Conservation (phyloP, 1,140 invertebrate genomes). For the Prorops nasuta region DNA sequence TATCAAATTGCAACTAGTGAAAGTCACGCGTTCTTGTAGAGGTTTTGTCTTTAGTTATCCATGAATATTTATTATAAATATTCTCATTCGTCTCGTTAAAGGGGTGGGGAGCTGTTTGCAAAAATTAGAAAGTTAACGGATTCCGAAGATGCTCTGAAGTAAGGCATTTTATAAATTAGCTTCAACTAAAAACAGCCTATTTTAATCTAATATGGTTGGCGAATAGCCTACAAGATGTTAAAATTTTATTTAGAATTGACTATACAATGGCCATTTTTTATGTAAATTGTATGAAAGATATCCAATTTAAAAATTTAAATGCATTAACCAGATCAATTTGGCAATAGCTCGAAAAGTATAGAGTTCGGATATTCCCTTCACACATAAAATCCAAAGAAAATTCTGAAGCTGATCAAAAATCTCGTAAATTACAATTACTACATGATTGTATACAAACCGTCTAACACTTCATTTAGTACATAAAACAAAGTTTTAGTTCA, state of each 20-base stretch:
- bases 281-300: no score
- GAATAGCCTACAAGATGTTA: slow-evolving; percentile 18
- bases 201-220: slow-evolving; percentile 5
- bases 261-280: no score
- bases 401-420: slow-evolving; percentile 3
- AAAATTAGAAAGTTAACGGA: not conserved
- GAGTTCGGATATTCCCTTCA: slow-evolving; percentile 4
- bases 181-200: slow-evolving; percentile 8
- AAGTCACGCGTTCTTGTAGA: slow-evolving; percentile 3
- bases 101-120: slow-evolving; percentile 11
- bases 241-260: slow-evolving; percentile 24
- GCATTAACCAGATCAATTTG: slow-evolving; percentile 3
- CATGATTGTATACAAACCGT: slow-evolving; percentile 5
- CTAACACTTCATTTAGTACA: not conserved
- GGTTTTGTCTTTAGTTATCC: slow-evolving; percentile 10
- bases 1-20: slow-evolving; percentile 24
- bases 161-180: slow-evolving; percentile 9
- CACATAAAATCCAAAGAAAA: slow-evolving; percentile 9
- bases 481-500: slow-evolving; percentile 2
- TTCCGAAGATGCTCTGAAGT: not conserved
- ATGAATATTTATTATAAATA: not conserved
- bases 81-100: slow-evolving; percentile 3
- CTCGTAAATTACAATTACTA: slow-evolving; percentile 1
- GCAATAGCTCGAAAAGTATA: slow-evolving; percentile 4
- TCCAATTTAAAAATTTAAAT: slow-evolving; percentile 7